Evolutionary conservation across 2,888 invertebrate species (phyloP).

Genomic region (Spodoptera littoralis): DNA sequence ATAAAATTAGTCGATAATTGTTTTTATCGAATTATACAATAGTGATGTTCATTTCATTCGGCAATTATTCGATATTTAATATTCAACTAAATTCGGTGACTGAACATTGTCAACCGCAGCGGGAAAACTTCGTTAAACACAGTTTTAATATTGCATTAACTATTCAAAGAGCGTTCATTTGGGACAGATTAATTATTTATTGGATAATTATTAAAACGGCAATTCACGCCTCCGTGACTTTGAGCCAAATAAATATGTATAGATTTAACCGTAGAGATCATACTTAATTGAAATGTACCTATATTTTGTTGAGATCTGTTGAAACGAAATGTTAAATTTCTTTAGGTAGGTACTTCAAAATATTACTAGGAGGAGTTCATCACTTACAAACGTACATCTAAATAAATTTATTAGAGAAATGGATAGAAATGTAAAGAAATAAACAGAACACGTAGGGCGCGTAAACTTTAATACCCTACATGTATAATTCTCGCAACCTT

Average conservation of each 20-base stretch:
- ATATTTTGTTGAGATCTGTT: not conserved
- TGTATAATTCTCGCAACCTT: conserved; percentile 39
- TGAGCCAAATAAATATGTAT: conserved; percentile 5
- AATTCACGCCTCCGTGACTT: conserved; percentile 11
- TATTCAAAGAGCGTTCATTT: conserved; percentile 40
- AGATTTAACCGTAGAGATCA: not conserved
- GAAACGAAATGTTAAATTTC: too few relatives aligned
- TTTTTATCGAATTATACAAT: not conserved
- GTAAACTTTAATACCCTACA: conserved; percentile 38
- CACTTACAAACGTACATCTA: too few relatives aligned
- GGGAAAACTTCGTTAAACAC: conserved; percentile 22
- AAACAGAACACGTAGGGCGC: too few relatives aligned
- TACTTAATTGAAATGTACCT: not conserved
- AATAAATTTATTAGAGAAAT: too few relatives aligned
- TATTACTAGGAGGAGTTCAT: too few relatives aligned
- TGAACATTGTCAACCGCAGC: conserved; percentile 17
- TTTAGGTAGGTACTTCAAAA: too few relatives aligned
- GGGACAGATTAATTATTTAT: conserved; percentile 34
- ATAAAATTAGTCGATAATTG: conserved; percentile 1
- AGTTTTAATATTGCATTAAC: conserved; percentile 40
- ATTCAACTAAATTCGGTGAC: conserved; percentile 16
- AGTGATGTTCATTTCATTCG: conserved; percentile 3
- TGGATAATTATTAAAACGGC: conserved; percentile 23
- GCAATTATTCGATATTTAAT: conserved; percentile 20
- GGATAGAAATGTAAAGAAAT: conserved; percentile 22